These are phyloP conservation scores for Coluber constrictor DNA, from an alignment of 2,797 vertebrate species.

Conservation along the genomic window DNA sequence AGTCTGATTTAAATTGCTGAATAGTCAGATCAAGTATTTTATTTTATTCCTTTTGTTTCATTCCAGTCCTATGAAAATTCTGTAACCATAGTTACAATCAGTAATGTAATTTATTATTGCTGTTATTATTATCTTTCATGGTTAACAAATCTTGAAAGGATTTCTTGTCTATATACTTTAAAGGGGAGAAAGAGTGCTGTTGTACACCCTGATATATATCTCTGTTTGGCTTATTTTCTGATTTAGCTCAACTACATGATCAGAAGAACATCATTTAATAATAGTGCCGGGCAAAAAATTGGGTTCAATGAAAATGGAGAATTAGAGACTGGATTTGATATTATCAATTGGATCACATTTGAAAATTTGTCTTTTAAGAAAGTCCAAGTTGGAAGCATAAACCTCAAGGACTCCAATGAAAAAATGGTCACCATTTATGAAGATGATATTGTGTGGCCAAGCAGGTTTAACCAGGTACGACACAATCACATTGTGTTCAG, in stretches of 20 bases:
- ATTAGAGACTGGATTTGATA: neutral
- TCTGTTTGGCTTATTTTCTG: too few species aligned
- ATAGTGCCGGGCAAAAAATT: too few species aligned
- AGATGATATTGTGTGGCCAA: neutral
- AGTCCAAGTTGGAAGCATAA: neutral
- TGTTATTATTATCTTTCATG: too few species aligned
- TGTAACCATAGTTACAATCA: neutral
- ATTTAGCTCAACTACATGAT: too few species aligned
- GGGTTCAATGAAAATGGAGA: too few species aligned
- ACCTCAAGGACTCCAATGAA: neutral
- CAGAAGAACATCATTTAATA: too few species aligned
- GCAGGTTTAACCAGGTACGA: neutral
- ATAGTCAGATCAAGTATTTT: neutral
- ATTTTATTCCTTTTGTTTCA: too few species aligned
- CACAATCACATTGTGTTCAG: neutral
- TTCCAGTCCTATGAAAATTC: neutral
- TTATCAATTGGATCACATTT: neutral
- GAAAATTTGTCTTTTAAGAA: neutral
- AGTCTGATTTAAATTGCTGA: neutral
- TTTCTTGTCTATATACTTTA: too few species aligned
- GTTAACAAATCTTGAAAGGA: too few species aligned
- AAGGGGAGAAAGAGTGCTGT: too few species aligned
- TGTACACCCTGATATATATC: too few species aligned
- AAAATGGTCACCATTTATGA: neutral
- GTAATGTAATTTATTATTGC: too few species aligned